Base-by-base conservation (phyloP, 2,797 vertebrate genomes). In the Ptychadena robeensis region DNA sequence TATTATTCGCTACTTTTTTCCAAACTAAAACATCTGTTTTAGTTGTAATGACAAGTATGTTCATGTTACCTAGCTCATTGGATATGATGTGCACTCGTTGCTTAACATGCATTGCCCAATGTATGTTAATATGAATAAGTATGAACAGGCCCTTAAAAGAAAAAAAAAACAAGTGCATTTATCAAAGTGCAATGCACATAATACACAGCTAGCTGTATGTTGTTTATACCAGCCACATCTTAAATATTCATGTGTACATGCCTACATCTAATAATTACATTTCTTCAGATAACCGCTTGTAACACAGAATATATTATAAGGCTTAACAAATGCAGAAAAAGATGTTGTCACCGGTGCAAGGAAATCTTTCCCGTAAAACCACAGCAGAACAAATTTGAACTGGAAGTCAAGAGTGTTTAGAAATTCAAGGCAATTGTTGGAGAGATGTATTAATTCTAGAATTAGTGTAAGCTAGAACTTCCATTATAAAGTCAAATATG, bases 401-500 rank as follows among this genome's bases (percentile, higher is more conserved):
- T 9, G 48, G 35, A 12, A 68, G 44, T 74, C 63, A 80, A 67
- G 34, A 63, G 31, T 59, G 30, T 73, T 69, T 38, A 69, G 25
- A 53, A 67, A 65, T 77, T 69, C 71, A 80, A 53, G 53, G 71
- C 65, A 73, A 68, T 44, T 68, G 76, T 61, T 25, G 3, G 37
- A 37, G 7, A 83, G 53, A 68, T 79, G 28, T 61, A 64, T 73
- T 80, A 80, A 84, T 80, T 80, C 48, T 25, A 75, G 37, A 69
- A 84, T 75, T 84, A 84, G 77, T 53, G 37, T 28, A 22, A 25
- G 44, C 77, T 80, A 64, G 64, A 74, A 84, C 30, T 59, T 68
- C 64, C 64, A 84, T 84, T 84, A 80, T 48, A 74, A 84, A 84
- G 82, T 84, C 77, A 84, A 80, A 84, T 75, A 80, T 69, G 53